phyloP scores from a whole-genome alignment of 2,113 vertebrate species.

The Bubo blakistoni region DNA sequence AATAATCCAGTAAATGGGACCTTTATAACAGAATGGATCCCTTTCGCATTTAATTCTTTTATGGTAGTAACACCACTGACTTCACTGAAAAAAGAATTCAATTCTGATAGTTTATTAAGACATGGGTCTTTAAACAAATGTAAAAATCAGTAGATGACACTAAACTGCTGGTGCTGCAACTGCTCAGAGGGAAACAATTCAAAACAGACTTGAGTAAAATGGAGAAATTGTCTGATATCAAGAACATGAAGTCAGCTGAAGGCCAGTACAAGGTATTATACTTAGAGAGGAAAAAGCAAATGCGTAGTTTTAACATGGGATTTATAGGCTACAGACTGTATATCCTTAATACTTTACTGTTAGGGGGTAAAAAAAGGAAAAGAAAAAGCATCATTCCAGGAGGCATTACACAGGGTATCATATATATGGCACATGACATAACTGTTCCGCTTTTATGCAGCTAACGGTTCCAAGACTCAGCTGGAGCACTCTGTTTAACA shows the following conservation, averaged over 20 bases:
- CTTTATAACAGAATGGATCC: neutral
- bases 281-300: neutral
- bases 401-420: neutral
- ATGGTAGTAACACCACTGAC: neutral
- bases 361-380: neutral
- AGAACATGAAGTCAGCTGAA: neutral
- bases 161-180: neutral
- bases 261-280: neutral
- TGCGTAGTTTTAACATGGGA: neutral
- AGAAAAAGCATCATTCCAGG: neutral
- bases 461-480: neutral
- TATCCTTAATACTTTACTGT: neutral
- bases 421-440: neutral
- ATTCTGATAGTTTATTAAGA: neutral
- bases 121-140: neutral
- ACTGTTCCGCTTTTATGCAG: neutral
- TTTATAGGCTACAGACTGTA: neutral
- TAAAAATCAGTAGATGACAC: neutral
- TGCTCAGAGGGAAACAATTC: neutral
- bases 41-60: neutral
- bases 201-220: neutral
- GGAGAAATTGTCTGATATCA: neutral
- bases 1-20: neutral
- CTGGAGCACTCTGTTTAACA: neutral
- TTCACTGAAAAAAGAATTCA: neutral